These are phyloP conservation scores for Pomatostomus ruficeps DNA, from an alignment of 2,113 vertebrate species.

Conservation along the genomic window DNA sequence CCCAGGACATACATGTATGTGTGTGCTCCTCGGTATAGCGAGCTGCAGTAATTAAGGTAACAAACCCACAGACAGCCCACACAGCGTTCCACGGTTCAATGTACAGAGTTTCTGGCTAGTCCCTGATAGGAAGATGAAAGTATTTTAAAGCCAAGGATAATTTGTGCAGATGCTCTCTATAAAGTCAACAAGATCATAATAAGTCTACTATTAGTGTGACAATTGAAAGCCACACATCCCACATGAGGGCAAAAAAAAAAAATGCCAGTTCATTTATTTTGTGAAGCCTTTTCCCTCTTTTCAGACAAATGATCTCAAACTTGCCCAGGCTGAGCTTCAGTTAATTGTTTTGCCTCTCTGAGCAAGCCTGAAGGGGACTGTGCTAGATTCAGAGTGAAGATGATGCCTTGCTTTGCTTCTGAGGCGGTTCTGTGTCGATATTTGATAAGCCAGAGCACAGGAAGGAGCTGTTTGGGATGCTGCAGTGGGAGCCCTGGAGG, in stretches of 20 bases:
- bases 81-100: neutral
- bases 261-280: neutral
- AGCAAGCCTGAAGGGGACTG: neutral
- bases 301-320: neutral
- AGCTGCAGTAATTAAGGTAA: constrained; percentile 18
- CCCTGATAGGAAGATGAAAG: neutral
- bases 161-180: neutral
- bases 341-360: neutral
- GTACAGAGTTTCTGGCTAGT: neutral
- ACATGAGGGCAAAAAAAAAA: neutral
- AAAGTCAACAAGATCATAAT: neutral
- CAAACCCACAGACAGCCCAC: neutral
- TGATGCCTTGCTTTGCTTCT: neutral
- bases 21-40: neutral
- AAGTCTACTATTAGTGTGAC: neutral
- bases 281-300: neutral
- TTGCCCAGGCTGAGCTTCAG: neutral
- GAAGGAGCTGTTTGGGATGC: neutral
- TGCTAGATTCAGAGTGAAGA: neutral
- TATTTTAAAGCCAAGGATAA: neutral
- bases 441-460: neutral
- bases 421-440: neutral
- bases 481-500: neutral
- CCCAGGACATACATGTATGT: neutral
- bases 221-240: neutral